phyloP scores from a whole-genome alignment of 2,888 invertebrate genomes.

The Laspeyria flexula region DNA sequence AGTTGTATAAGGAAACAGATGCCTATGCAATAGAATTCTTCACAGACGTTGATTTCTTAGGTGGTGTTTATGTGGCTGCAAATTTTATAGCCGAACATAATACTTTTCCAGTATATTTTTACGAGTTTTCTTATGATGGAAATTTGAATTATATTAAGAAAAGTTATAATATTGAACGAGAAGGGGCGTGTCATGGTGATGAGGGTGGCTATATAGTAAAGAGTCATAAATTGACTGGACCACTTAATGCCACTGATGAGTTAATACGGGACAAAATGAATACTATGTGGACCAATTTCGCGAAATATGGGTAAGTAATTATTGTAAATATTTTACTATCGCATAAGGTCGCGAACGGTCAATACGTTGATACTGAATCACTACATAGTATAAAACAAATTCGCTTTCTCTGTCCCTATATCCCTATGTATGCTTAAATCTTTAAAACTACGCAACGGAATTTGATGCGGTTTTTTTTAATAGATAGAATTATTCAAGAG shows the following conservation, averaged over 20 bases:
- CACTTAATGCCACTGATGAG: constrained; percentile 59
- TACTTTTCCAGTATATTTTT: constrained; percentile 81
- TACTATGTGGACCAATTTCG: constrained; percentile 88
- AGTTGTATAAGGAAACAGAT: constrained; percentile 63
- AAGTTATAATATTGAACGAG: constrained; percentile 64
- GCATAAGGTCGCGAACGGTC: too few species aligned
- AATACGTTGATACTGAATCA: too few species aligned
- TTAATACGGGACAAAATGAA: constrained; percentile 75
- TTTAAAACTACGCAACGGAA: too few species aligned
- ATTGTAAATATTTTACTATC: neutral
- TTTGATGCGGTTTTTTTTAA: too few species aligned
- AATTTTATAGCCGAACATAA: constrained; percentile 63
- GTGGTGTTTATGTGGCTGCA: constrained; percentile 67
- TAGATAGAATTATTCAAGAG: too few species aligned
- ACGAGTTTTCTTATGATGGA: constrained; percentile 86
- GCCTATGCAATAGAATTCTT: constrained; percentile 76
- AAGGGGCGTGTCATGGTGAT: constrained; percentile 87
- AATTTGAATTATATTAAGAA: constrained; percentile 82
- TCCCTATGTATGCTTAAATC: too few species aligned
- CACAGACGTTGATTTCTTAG: constrained; percentile 78
- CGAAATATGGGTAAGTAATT: constrained; percentile 77
- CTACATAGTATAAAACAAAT: too few species aligned
- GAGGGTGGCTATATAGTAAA: constrained; percentile 87
- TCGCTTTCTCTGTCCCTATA: too few species aligned
- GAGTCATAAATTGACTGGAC: constrained; percentile 47